Base-by-base conservation (phyloP, 1,140 invertebrate genomes). In the Brachionus plicatilis region DNA sequence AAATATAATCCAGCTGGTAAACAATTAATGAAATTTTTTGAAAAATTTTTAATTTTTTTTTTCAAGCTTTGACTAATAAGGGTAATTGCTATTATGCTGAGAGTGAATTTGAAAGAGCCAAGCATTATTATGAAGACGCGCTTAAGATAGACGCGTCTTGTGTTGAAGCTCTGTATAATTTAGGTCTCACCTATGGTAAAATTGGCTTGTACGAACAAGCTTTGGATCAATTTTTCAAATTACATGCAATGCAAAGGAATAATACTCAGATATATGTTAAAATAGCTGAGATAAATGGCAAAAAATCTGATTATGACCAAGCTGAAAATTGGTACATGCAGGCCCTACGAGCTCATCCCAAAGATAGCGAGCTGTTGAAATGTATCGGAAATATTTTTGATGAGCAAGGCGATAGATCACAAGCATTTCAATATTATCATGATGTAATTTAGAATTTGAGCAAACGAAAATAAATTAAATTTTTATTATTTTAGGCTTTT, bases 151-250 rank as follows among this genome's bases (percentile, higher is more conserved):
- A 96, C 87, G 92, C 94, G 0, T 93, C 93, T 27, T 95, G 94
- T 88, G 93, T 96, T 37, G 95, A 97, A 90, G 96, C 94, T 7
- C 90, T 96, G n/a, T 97, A 95, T 87, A 96, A 97, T 90, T 89
- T 96, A 79, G 95, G 94, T 50, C 50, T 85, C n/a, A 83, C 75
- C 1, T 78, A 76, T 78, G 94, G 94, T 87, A 92, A 92, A 83
- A 90, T 93, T 85, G 91, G 91, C 72, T 91, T 93, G 85, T 92
- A 93, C 85, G 93, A 94, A 85, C 93, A 95, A 88, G 93, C 93
- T 66, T 88, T 94, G 50, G 93, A 93, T 86, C 94, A 92, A 86
- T 96, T 96, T 87, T 93, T 93, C 89, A 94, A 96, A 89, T 90
- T 97, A 50, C 92, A 93, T 87, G 91, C 92, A 75, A 93, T 95